These are phyloP conservation scores for Bubalus kerabau DNA, from an alignment of 2,113 vertebrate species.

Conservation along the genomic window DNA sequence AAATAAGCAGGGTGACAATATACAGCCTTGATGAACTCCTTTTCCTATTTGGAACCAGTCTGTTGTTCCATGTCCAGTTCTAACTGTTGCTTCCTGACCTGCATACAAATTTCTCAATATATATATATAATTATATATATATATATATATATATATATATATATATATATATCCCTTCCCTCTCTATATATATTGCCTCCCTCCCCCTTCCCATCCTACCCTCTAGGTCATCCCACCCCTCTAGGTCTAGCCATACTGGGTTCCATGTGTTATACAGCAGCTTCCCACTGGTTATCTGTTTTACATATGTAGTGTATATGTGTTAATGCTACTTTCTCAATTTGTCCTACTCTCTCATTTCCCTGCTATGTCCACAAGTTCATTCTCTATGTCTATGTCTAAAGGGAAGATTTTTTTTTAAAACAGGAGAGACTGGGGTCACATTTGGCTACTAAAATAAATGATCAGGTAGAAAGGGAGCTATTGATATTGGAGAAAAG, in stretches of 20 bases:
- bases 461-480: neutral
- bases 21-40: too few species aligned
- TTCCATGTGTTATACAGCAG: neutral
- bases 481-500: neutral
- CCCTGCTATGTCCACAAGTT: neutral
- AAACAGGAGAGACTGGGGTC: neutral
- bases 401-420: neutral
- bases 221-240: neutral
- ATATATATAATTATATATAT: too few species aligned
- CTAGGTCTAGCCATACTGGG: neutral
- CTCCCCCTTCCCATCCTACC: neutral
- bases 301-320: neutral
- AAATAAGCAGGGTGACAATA: too few species aligned
- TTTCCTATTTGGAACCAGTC: too few species aligned
- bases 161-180: neutral
- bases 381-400: neutral
- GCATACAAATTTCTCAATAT: too few species aligned
- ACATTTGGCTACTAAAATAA: neutral
- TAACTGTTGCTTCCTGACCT: too few species aligned
- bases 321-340: neutral
- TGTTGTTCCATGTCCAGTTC: too few species aligned
- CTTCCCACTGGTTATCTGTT: neutral
- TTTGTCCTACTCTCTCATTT: neutral
- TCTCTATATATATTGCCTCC: neutral
- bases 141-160: too few species aligned